Base-by-base conservation (phyloP, 2,113 vertebrate genomes). In the Asarcornis scutulata region DNA sequence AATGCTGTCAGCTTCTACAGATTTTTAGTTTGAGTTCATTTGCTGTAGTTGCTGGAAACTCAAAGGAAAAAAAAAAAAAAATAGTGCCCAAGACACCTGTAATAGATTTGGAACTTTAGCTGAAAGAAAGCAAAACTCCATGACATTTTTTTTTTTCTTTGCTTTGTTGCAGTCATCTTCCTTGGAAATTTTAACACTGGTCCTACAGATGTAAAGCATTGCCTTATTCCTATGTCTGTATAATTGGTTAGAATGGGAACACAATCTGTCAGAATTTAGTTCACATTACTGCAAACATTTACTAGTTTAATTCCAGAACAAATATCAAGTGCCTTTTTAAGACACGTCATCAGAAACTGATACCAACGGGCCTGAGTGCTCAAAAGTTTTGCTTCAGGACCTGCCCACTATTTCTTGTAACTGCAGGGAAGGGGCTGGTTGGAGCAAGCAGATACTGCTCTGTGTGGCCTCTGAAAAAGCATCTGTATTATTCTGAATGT, bases 351-450 rank as follows among this genome's bases (percentile, higher is more conserved):
- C 40, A 46, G 48, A 71, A 79, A 25, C 1, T 3, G 67, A 63
- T 1, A 3, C 23, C 77, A 74, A 74, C 21, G 52, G 50, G 40
- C 34, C 25, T 63, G 40, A 53, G 50, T 29, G 21, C 53, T 85
- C 15, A 8, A 14, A 48, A 48, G 20, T 48, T 13, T 4, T 36
- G 73, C 13, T 22, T 60, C n/a, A 60, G 52, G 42, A 81, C 9
- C n/a, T 67, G 31, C 15, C 6, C 17, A 32, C 13, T 4, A 2
- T 36, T 16, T 53, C 13, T 0, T 42, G 1, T 40, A 38, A 55
- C 25, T 59, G 11, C 5, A 42, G 52, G 84, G 74, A 26, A 36
- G 12, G 17, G 36, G 18, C 31, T 89, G 75, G 64, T 10, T 73
- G 34, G 20, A 68, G 29, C 80, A 83, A 42, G 16, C 34, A 40